Evolutionary conservation across 2,113 vertebrate genomes (phyloP), one percentile per base, ranked within the genome.

Genomic region (Toxotes chatareus): DNA sequence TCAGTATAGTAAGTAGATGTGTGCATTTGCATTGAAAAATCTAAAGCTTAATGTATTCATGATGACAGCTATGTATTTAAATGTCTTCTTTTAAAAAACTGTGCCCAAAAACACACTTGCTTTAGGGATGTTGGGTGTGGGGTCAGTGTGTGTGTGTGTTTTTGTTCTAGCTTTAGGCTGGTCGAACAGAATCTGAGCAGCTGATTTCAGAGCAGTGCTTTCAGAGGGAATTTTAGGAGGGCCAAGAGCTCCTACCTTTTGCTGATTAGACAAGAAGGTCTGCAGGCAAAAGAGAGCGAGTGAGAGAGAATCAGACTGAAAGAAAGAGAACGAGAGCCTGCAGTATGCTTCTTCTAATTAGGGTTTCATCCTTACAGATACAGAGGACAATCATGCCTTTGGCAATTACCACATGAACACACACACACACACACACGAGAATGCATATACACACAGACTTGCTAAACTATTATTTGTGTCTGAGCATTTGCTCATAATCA

Each of bases 141-240:
- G 60, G 61, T 73, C 23, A 72, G 49, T 21, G 19, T 51, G 49
- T 53, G 49, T 53, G 49, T n/a, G 49, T 61, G 66, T 57, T 31
- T 73, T 14, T 59, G 56, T 27, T 65, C 51, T 38, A 27, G 68
- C 57, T 69, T 60, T 32, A 78, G 73, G 75, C 69, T 23, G 38
- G 23, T 70, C n/a, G 34, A 56, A 79, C 59, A 67, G 32, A 62
- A 57, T 67, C 65, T 55, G 76, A 84, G 79, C 73, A 59, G 14
- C 21, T 61, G 32, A 83, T 84, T 82, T 73, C 23, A 46, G 73
- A 74, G 76, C 27, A 0, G 6, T 60, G 75, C 61, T 73, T 85
- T 87, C 84, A 80, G 61, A 85, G 34, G 69, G 55, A 73, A 75
- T 80, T 88, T 85, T 32, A 57, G 81, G 65, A 61, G 63, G 61